Conservation (phyloP, 2,888 invertebrate species). For the Lithophane semibrunnea region DNA sequence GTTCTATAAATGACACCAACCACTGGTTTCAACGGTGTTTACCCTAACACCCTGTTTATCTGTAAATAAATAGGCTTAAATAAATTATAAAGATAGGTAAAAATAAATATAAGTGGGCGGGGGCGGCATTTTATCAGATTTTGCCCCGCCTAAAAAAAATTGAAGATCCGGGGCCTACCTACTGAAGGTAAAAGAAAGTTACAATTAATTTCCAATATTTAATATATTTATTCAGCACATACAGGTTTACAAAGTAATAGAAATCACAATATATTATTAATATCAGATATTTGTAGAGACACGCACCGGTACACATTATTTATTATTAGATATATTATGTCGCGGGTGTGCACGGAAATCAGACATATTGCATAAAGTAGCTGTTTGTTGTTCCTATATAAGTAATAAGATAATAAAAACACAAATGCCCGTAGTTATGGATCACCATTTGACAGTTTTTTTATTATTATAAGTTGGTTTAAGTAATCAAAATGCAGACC, state of each 20-base stretch:
- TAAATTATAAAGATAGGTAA: too few species aligned
- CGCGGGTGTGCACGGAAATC: slow-evolving; percentile 8
- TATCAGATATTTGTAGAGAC: slow-evolving; percentile 50
- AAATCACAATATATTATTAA: slow-evolving; percentile 68
- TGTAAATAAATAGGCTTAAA: too few species aligned
- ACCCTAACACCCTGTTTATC: too few species aligned
- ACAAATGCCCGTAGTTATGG: neutral
- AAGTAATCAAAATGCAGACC: neutral
- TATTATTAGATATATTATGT: slow-evolving; percentile 35
- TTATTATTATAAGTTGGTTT: neutral
- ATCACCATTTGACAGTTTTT: neutral
- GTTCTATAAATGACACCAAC: too few species aligned
- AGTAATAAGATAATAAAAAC: neutral
- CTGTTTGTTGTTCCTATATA: too few species aligned
- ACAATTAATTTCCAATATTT: slow-evolving; percentile 59
- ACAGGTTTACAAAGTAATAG: slow-evolving; percentile 72
- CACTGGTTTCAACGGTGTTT: too few species aligned
- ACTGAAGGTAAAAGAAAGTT: neutral
- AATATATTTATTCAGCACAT: slow-evolving; percentile 66
- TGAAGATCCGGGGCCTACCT: too few species aligned
- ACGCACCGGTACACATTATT: slow-evolving; percentile 42
- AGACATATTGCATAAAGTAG: neutral
- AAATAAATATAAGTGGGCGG: too few species aligned
- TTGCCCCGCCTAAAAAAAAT: too few species aligned
- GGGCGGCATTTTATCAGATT: too few species aligned